Base-by-base conservation (phyloP, 1,140 invertebrate species). In the Calliopsis andreniformis region DNA sequence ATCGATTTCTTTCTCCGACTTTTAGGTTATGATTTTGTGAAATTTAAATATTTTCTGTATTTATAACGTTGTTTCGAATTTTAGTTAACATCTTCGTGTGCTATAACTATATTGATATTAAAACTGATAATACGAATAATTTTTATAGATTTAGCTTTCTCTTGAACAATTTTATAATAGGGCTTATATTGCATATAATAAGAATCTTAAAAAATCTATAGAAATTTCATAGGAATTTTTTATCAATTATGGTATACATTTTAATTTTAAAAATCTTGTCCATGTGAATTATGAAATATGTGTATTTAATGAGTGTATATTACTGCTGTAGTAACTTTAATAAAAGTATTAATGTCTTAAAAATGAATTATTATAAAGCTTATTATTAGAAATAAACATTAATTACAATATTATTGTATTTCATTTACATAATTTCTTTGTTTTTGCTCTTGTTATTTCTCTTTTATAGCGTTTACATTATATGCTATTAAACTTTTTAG, bases 1-100 rank as follows among this genome's bases (percentile, higher is more conserved):
- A 66, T 78, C 35, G 62, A 61, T 75, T 76, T 59, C 42, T 75
- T 63, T 51, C 49, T 25, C 39, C 51, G 5, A 43, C 2, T 84
- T 83, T 59, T 80, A 83, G 82, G 82, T 84, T 84, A 84, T 83
- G 62, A 59, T 42, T 55, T 12, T 35, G 12, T 18, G 39, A 32
- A 25, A 35, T 59, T 71, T 30, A 39, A 81, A 68, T 45, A 61
- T 49, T 66, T 35, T 12, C 43, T n/a, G 4, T 16, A 23, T 32
- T 66, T 7, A 6, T 25, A 16, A 28, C 35, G 25, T 23, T 4
- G 3, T 49, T 30, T 45, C 3, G 59, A 45, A 39, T 42, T 23
- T 45, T 23, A 20, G 16, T 20, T 32, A 32, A 3, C 25, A 32
- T 66, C 43, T 8, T 14, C 12, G 42, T 49, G 25, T 18, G 1